A percentile compares a stretch with the other conserved stretches of the same genome.
Evolutionary conservation across 2,888 invertebrate genomes (phyloP).

Genomic region (Halictus quadricinctus): DNA sequence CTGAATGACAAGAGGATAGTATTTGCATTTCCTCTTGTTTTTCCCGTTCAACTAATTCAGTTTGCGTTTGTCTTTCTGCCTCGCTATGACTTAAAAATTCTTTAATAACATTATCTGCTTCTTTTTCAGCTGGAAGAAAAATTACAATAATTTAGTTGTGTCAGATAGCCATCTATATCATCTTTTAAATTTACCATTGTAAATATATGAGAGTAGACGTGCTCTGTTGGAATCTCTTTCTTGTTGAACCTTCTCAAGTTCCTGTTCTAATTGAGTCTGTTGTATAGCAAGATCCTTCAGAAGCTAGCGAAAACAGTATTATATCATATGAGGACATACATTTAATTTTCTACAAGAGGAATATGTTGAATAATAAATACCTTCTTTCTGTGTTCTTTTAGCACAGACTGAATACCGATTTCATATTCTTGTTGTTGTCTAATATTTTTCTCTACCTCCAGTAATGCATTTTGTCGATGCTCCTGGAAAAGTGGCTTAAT

Average conservation of each 20-base stretch:
- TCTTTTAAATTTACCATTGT: conserved; percentile 70
- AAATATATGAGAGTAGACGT: conserved; percentile 76
- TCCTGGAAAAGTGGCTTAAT: conserved; percentile 78
- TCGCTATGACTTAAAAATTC: conserved; percentile 86
- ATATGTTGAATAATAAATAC: conserved; percentile 79
- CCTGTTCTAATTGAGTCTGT: conserved; percentile 87
- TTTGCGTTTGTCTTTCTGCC: conserved; percentile 85
- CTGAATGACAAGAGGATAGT: conserved; percentile 84
- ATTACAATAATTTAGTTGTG: conserved; percentile 11
- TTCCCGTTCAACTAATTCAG: conserved; percentile 86
- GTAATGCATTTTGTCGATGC: conserved; percentile 83
- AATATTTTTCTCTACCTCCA: conserved; percentile 86
- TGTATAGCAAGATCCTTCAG: conserved; percentile 85
- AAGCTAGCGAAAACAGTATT: conserved; percentile 78
- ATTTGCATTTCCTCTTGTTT: conserved; percentile 87
- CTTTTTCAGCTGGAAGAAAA: conserved; percentile 84
- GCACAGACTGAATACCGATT: conserved; percentile 85
- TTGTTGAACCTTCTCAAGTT: conserved; percentile 88
- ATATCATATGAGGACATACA: background rate
- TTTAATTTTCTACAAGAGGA: background rate
- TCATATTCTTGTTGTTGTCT: conserved; percentile 87
- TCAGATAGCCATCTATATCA: conserved; percentile 1
- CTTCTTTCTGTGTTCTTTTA: conserved; percentile 86
- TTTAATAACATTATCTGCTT: conserved; percentile 87
- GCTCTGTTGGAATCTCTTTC: conserved; percentile 84